phyloP scores from a whole-genome alignment of 2,797 vertebrate genomes.

The Neomorphus geoffroyi region DNA sequence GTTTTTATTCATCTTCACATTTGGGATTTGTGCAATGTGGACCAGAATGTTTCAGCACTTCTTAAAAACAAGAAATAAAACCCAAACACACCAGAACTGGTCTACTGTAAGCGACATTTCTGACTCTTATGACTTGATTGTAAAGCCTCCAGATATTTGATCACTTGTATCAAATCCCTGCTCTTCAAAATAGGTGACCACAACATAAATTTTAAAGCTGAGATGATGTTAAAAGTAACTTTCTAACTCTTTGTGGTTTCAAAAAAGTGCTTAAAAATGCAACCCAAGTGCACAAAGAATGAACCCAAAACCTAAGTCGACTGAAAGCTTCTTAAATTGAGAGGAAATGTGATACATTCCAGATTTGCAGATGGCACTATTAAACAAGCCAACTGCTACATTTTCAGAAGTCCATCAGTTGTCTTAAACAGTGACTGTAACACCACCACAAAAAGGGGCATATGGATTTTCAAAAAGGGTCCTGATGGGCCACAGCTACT shows the following conservation, averaged over 20 bases:
- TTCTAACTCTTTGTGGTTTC: slow-evolving; percentile 45
- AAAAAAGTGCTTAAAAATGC: not conserved
- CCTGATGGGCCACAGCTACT: not conserved
- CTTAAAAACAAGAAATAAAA: slow-evolving; percentile 56
- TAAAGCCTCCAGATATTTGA: slow-evolving; percentile 30
- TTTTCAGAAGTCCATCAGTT: not conserved
- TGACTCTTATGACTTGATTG: not conserved
- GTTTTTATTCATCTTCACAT: slow-evolving; percentile 44
- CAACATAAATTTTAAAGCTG: slow-evolving; percentile 52
- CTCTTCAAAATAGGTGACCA: slow-evolving; percentile 38
- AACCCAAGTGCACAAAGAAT: not conserved
- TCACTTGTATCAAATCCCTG: slow-evolving; percentile 18
- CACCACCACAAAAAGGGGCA: accelerated
- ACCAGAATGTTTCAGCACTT: slow-evolving; percentile 54
- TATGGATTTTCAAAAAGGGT: not conserved
- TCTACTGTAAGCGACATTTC: not conserved
- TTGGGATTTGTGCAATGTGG: slow-evolving; percentile 60
- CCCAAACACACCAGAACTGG: slow-evolving; percentile 41
- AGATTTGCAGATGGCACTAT: not conserved
- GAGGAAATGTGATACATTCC: not conserved
- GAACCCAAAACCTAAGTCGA: not conserved
- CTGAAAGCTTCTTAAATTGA: not conserved
- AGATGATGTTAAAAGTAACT: slow-evolving; percentile 50
- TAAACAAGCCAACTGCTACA: not conserved
- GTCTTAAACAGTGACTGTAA: not conserved